These are phyloP conservation scores for Zaprionus inermis DNA, from an alignment of 1,140 invertebrate species.

Conservation along the genomic window DNA sequence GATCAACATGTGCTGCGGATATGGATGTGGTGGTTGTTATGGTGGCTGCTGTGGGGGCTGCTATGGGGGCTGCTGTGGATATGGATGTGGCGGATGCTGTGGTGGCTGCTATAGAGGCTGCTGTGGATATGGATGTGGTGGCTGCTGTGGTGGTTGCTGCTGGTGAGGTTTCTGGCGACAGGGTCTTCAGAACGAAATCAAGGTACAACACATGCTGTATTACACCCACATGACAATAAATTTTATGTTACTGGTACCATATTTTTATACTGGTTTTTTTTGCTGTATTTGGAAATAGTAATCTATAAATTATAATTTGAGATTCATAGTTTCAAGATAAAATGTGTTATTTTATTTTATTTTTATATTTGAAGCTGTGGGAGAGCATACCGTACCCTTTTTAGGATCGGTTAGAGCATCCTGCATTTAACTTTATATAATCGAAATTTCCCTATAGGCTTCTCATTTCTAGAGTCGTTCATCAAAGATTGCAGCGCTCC, in stretches of 20 bases:
- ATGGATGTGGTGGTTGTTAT: neutral
- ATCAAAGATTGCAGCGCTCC: no score
- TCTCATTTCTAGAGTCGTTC: no score
- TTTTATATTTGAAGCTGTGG: no score
- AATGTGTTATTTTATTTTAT: no score
- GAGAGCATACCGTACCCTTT: no score
- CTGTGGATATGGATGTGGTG: neutral
- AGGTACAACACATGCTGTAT: slow-evolving; percentile 3
- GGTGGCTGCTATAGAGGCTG: neutral
- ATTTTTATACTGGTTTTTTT: neutral
- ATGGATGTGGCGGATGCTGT: neutral
- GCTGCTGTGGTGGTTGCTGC: neutral
- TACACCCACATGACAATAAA: neutral
- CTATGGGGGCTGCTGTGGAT: neutral
- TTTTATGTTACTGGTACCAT: neutral
- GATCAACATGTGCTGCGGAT: slow-evolving; percentile 1
- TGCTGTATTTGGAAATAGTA: no score
- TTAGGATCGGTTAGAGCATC: no score
- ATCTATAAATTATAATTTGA: no score
- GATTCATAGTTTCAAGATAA: no score
- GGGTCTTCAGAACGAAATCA: slow-evolving; percentile 24
- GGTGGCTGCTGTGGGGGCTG: neutral
- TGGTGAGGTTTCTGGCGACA: neutral
- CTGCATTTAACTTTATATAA: no score
- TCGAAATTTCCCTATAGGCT: no score